Conservation (phyloP, 2,113 vertebrate genomes). For the Pterocles orientalis region DNA sequence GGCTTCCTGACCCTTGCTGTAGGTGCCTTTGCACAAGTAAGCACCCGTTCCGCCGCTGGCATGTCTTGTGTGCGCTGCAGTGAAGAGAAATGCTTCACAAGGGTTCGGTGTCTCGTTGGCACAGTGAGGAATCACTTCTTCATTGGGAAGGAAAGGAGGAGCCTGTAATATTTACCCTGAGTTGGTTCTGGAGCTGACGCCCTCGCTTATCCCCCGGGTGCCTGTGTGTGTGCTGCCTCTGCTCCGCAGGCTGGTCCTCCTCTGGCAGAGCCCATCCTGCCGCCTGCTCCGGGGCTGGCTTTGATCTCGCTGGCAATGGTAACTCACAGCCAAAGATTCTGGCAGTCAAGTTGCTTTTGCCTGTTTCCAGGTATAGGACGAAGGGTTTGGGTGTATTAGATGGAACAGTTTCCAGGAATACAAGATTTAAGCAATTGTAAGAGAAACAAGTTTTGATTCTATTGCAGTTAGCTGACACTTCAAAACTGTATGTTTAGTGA, state of each 20-base stretch:
- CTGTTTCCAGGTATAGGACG: background rate
- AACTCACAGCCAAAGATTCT: background rate
- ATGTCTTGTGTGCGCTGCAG: rapidly evolving
- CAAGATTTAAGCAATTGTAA: background rate
- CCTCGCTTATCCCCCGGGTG: background rate
- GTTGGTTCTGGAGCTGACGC: background rate
- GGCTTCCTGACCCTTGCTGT: background rate
- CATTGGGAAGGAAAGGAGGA: background rate
- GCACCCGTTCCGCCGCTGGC: rapidly evolving
- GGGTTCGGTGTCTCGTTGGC: background rate
- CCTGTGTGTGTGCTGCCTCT: background rate
- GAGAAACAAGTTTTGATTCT: background rate
- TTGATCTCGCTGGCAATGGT: background rate
- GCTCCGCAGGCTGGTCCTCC: rapidly evolving
- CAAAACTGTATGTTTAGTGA: background rate
- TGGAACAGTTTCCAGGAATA: background rate
- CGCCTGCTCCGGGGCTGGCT: rapidly evolving
- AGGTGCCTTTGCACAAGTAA: background rate
- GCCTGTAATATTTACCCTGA: background rate
- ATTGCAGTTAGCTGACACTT: background rate
- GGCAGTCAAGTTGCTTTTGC: background rate
- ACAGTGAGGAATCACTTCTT: background rate
- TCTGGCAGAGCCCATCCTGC: no score
- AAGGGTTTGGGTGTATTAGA: background rate
- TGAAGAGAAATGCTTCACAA: background rate